These are phyloP conservation scores for Limonius californicus DNA, from an alignment of 1,140 invertebrate genomes.

Conservation along the genomic window DNA sequence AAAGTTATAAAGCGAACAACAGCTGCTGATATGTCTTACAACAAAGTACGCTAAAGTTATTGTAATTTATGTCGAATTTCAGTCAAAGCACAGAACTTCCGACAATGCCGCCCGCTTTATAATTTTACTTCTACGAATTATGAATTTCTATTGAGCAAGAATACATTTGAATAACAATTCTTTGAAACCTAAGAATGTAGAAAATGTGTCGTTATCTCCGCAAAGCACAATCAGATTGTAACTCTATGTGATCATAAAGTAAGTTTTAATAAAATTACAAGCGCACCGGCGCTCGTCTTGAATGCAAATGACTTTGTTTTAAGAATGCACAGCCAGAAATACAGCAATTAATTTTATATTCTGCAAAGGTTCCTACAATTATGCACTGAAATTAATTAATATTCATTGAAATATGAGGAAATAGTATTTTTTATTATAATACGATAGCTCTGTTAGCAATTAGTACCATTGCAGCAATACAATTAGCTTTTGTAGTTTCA, in stretches of 20 bases:
- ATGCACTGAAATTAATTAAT: background rate
- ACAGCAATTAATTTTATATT: conserved; percentile 1
- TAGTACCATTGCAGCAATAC: too few species aligned
- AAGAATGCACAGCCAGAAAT: background rate
- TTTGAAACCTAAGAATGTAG: background rate
- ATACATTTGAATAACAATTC: conserved; percentile 1
- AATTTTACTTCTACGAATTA: conserved; percentile 1
- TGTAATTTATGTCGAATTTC: conserved; percentile 9
- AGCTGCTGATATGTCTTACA: conserved; percentile 10
- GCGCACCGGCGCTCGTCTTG: background rate
- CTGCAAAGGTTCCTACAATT: background rate
- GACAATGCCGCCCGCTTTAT: conserved; percentile 3
- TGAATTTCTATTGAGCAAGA: conserved; percentile 1
- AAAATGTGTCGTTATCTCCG: background rate
- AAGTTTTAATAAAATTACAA: conserved; percentile 4
- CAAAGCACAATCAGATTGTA: background rate
- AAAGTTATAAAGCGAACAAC: background rate
- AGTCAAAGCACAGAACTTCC: background rate
- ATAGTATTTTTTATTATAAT: too few species aligned
- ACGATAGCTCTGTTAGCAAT: too few species aligned
- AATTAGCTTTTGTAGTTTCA: too few species aligned
- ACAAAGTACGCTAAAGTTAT: conserved; percentile 8
- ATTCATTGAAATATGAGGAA: too few species aligned
- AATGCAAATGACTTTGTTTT: conserved; percentile 1
- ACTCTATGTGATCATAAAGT: background rate